Evolutionary conservation across 2,888 invertebrate species (phyloP).

Genomic region (Cataglyphis rosenhaueri): DNA sequence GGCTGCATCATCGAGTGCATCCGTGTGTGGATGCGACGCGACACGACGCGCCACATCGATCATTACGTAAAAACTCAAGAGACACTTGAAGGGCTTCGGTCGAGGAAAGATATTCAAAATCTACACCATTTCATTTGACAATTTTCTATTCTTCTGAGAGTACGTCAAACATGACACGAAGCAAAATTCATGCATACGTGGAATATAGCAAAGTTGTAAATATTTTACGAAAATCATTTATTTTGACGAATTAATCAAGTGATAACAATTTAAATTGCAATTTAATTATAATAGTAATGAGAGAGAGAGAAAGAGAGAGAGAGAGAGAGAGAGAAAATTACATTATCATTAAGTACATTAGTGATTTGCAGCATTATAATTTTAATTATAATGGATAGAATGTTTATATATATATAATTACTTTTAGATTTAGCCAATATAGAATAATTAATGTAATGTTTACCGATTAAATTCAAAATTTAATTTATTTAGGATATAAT

Average conservation of each 20-base stretch:
- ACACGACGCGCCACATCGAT: constrained; percentile 62
- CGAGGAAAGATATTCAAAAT: constrained; percentile 50
- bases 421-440: constrained; percentile 5
- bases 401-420: constrained; percentile 8
- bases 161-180: background rate
- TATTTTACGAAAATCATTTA: background rate
- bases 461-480: background rate
- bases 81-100: constrained; percentile 49
- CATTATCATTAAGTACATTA: constrained; percentile 39
- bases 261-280: constrained; percentile 8
- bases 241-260: constrained; percentile 23
- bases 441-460: constrained; percentile 19
- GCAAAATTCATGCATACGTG: background rate
- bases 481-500: constrained; percentile 16
- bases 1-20: constrained; percentile 54
- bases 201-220: constrained; percentile 1
- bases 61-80: constrained; percentile 60
- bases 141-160: constrained; percentile 44
- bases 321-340: background rate
- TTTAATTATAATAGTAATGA: constrained; percentile 17
- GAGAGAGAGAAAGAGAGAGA: too few relatives aligned
- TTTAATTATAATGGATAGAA: constrained; percentile 7
- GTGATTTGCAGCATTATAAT: constrained; percentile 31
- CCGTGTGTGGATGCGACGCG: constrained; percentile 21
- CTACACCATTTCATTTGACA: constrained; percentile 24